Evolutionary conservation across 2,113 vertebrate species (phyloP), one percentile per base, ranked within the genome.

Genomic region (Chloropsis cyanopogon): DNA sequence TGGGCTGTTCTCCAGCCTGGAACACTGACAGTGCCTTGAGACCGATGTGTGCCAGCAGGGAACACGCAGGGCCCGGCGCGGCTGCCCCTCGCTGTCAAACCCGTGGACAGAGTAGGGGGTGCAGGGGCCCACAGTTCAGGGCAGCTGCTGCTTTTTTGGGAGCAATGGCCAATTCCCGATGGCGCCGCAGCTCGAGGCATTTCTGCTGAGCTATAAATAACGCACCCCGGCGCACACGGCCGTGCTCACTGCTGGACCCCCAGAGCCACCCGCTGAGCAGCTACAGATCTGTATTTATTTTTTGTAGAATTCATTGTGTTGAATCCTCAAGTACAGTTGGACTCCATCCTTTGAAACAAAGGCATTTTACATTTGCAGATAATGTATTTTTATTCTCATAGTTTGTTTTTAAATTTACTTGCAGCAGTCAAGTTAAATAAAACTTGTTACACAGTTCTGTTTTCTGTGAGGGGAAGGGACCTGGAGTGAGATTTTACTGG

Each of bases 361-460:
- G 90, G 88, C 88, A 64, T 95, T 90, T 73, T 88, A 61, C 92
- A 57, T 81, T 90, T 64, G 81, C 93, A 94, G 93, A 93, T 92
- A 47, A 90, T 80, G 88, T 91, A 94, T 94, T 93, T 95, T 95
- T 95, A 93, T 94, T 94, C 86, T 90, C 73, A 31, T 95, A 59
- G 86, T 89, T 86, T 73, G 89, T 92, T 95, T 93, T 77, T 44
- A 49, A 91, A 86, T 91, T 93, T 92, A 95, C 91, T 95, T 97
- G 90, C 93, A 91, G 91, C 82, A 41, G 85, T 95, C 72, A 95
- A 91, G 90, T 92, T 89, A 92, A 97, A 96, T 97, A 97, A 97
- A 97, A 61, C 12, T 31, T 3, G 33, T 91, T 90, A 60, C 50
- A 4, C 53, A 25, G 22, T 42, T n/a, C 42, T 41, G 29, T 50